These are phyloP conservation scores for Cichlasoma orientale DNA, from an alignment of 2,797 vertebrate genomes.

Conservation along the genomic window DNA sequence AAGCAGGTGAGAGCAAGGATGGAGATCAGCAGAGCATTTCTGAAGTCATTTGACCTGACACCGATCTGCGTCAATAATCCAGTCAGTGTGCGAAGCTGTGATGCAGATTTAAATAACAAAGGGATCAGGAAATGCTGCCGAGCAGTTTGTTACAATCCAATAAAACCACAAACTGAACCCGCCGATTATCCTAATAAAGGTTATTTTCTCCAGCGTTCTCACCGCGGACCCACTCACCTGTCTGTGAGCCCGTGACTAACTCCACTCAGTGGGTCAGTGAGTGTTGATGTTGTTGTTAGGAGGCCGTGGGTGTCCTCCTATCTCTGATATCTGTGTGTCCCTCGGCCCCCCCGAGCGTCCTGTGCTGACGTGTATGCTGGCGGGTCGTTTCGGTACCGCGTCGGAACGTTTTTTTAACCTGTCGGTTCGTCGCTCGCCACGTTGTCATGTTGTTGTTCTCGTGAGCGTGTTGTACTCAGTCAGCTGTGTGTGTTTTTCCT, in stretches of 20 bases:
- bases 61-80: too few relatives aligned
- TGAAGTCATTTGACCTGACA: background rate
- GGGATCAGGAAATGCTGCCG: background rate
- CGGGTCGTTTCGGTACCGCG: background rate
- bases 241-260: background rate
- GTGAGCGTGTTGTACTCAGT: constrained; percentile 51
- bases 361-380: background rate
- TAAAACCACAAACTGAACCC: background rate
- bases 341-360: background rate
- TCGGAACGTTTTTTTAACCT: background rate
- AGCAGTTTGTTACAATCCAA: background rate
- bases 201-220: background rate
- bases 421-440: constrained; percentile 3
- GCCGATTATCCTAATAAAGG: too few relatives aligned
- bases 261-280: background rate
- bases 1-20: constrained; percentile 80
- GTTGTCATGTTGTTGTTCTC: background rate
- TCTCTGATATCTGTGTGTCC: background rate
- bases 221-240: background rate
- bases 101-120: background rate
- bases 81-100: too few relatives aligned
- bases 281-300: rapidly evolving
- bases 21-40: background rate
- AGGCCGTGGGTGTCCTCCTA: background rate
- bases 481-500: constrained; percentile 74